A percentile compares a stretch with the other conserved stretches of the same genome.
Conservation (phyloP, 2,888 invertebrate genomes). For the Pristionchus mayeri region DNA sequence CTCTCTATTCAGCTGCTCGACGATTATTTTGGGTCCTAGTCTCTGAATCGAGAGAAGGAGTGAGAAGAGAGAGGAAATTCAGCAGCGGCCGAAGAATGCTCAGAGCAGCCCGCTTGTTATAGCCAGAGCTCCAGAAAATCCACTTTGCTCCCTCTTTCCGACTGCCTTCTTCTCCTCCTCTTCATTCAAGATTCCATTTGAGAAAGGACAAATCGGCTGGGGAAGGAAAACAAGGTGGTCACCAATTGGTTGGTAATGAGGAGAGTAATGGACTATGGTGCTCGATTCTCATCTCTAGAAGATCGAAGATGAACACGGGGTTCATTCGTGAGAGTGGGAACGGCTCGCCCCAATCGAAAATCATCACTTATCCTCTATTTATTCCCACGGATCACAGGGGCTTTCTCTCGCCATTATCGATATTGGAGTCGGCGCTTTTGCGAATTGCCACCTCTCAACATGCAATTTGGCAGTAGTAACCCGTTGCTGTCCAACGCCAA, state of each 20-base stretch:
- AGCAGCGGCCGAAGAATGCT: not conserved
- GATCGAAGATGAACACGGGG: too few relatives aligned
- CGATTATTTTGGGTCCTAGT: not conserved
- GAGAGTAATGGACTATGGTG: not conserved
- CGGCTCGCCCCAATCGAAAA: not conserved
- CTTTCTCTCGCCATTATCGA: not conserved
- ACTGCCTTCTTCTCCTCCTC: not conserved
- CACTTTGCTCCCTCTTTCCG: too few relatives aligned
- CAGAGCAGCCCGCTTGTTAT: not conserved
- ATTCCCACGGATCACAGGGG: not conserved
- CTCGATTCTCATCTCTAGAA: too few relatives aligned
- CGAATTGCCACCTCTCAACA: too few relatives aligned
- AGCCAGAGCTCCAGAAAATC: not conserved
- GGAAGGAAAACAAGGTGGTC: not conserved
- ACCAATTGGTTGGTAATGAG: not conserved
- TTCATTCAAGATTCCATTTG: not conserved
- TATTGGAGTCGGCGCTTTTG: too few relatives aligned
- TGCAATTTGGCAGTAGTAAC: too few relatives aligned
- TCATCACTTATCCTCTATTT: not conserved
- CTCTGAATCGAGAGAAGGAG: slow-evolving; percentile 15
- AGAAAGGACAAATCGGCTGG: not conserved
- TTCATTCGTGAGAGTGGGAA: too few relatives aligned
- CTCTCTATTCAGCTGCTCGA: not conserved
- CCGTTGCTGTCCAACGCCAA: too few relatives aligned
- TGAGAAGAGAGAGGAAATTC: slow-evolving; percentile 29